These are phyloP conservation scores for Hartigia nigra DNA, from an alignment of 2,888 invertebrate genomes.

Conservation along the genomic window DNA sequence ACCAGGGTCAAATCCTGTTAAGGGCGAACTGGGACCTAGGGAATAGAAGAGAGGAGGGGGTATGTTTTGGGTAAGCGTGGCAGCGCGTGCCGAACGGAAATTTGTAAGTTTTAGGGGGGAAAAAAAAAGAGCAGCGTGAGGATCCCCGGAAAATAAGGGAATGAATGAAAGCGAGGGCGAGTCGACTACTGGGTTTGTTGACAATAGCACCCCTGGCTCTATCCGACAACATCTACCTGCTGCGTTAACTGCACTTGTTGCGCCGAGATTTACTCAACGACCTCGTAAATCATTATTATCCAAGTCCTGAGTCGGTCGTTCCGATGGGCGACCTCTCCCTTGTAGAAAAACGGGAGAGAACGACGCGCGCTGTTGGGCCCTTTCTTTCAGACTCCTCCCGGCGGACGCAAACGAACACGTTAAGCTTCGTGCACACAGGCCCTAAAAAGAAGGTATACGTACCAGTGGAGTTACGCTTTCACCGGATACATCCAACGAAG, in stretches of 20 bases:
- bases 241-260: conserved; percentile 38
- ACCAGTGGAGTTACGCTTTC: background rate
- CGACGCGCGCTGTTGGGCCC: conserved; percentile 1
- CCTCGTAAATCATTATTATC: background rate
- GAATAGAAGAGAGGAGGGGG: background rate
- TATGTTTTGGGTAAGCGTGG: conserved; percentile 29
- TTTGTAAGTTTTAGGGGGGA: conserved; percentile 20
- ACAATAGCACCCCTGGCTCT: conserved; percentile 14
- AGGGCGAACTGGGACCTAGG: background rate
- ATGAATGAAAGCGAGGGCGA: background rate
- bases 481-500: background rate
- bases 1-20: background rate
- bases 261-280: conserved; percentile 4
- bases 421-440: background rate
- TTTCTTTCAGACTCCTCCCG: background rate
- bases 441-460: background rate
- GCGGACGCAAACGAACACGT: background rate
- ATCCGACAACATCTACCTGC: conserved; percentile 41
- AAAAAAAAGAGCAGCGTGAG: background rate
- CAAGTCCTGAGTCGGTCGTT: background rate
- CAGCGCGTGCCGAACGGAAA: conserved; percentile 39
- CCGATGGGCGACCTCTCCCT: background rate
- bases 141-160: background rate
- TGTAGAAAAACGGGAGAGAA: background rate
- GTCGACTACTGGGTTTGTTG: conserved; percentile 14